Evolutionary conservation across 2,888 invertebrate species (phyloP), one percentile per base, ranked within the genome.

Genomic region (Macroteleia sp.): DNA sequence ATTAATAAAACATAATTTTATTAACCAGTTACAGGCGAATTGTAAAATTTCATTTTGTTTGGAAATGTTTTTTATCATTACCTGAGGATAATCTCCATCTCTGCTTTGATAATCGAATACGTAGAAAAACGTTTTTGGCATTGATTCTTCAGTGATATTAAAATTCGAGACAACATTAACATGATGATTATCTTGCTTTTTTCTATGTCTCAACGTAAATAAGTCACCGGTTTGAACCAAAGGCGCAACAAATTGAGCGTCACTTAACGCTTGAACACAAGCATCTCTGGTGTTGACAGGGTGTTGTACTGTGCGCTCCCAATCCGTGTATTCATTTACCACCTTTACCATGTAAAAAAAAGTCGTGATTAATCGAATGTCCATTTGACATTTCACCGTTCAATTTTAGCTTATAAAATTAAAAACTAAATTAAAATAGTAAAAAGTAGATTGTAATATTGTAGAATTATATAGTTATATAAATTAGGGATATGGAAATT

Each of bases 301-400:
- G 91, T 97, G 97, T 92, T 97, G 94, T 25, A 97, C 96, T 85
- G 97, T 97, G 91, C 96, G 93, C 91, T 97, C 97, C 99, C 99
- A 99, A 92, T 99, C 98, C 70, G 98, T 99, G 92, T 99, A 99
- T 89, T 99, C 98, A 91, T 98, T 98, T 82, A 97, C 96, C 67
- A 90, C 86, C 90, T 87, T n/a, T n/a, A n/a, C n/a, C n/a, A n/a
- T n/a, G n/a, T n/a, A n/a, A n/a, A n/a, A n/a, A n/a, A n/a, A n/a
- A n/a, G n/a, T n/a, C n/a, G n/a, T n/a, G n/a, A n/a, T n/a, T n/a
- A n/a, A n/a, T n/a, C n/a, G n/a, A n/a, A n/a, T n/a, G n/a, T n/a
- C n/a, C n/a, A n/a, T n/a, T n/a, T n/a, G n/a, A n/a, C n/a, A n/a
- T n/a, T n/a, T n/a, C n/a, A n/a, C n/a, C n/a, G n/a, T n/a, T n/a